Conservation (phyloP, 2,888 invertebrate species). For the Drosophila limbata region DNA sequence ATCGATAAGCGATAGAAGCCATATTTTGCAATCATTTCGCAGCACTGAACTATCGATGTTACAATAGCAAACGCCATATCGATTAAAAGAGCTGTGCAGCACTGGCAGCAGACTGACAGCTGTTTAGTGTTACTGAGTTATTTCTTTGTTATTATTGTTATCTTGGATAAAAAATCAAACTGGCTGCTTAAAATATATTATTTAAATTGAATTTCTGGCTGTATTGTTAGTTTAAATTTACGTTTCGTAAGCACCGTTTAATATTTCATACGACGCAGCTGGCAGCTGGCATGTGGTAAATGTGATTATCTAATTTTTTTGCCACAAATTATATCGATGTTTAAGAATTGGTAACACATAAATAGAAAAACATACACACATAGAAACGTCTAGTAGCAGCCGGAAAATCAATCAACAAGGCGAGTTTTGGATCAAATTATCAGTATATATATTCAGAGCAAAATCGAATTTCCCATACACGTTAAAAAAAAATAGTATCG, state of each 20-base stretch:
- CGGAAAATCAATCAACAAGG: conserved; percentile 46
- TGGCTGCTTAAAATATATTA: conserved; percentile 14
- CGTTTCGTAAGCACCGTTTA: neutral
- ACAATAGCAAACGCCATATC: neutral
- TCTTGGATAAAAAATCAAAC: conserved; percentile 22
- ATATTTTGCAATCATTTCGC: neutral
- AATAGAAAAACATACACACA: conserved; percentile 15
- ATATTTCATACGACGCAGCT: neutral
- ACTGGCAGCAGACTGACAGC: conserved; percentile 49
- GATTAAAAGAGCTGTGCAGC: conserved; percentile 14
- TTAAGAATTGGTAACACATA: conserved; percentile 30
- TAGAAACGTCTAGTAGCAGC: conserved; percentile 29
- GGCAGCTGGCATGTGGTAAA: conserved; percentile 3
- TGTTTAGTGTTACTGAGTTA: conserved; percentile 39
- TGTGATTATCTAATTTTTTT: conserved; percentile 54
- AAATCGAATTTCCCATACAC: conserved; percentile 36
- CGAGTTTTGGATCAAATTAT: conserved; percentile 43
- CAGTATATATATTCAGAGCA: conserved; percentile 28
- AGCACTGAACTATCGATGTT: conserved; percentile 2
- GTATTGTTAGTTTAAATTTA: conserved; percentile 14
- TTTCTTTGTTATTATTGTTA: conserved; percentile 55
- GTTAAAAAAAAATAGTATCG: conserved; percentile 19
- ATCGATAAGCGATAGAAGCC: neutral
- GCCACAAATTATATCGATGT: conserved; percentile 45
- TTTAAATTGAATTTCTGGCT: conserved; percentile 24